Base-by-base conservation (phyloP, 1,140 invertebrate genomes). In the Macrobrachium rosenbergii region DNA sequence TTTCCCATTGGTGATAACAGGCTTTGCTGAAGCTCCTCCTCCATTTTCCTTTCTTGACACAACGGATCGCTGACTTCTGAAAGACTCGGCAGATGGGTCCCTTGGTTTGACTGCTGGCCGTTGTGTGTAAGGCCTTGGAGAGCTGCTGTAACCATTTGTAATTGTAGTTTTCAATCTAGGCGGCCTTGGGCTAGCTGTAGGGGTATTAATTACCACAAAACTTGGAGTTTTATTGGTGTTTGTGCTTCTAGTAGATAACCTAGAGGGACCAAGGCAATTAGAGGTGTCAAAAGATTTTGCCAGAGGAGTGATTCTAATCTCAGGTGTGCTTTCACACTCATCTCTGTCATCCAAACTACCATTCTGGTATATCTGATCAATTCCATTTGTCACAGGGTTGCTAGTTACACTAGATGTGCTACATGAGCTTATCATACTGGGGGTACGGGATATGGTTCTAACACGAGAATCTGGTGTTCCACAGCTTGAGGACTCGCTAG, bases 171-270 rank as follows among this genome's bases (percentile, higher is more conserved):
- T 87, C 14, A 79, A 79, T 2, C 85, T 75, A 8, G 85, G 79
- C 12, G 64, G 63, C 73, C 85, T 72, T 59, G 85, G 85, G 58
- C 85, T 87, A 28, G 78, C 85, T n/a, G 79, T 75, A 21, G 85
- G 85, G 16, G 85, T 87, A 52, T 87, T 87, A 45, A 87, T 87
- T 17, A 87, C 78, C 8, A 87, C 85, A 82, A 87, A 87, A 28
- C 85, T 87, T 43, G 85, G 76, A 11, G 85, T 87, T n/a, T 87
- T 87, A 79, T 87, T 87, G 59, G 85, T 67, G 60, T 87, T 87
- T 62, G 72, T 87, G 37, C 78, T 80, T 43, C 85, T 37, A 8
- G 85, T 87, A 23, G 85, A 87, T 12, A 87, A 60, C 52, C 60
- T 87, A n/a, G 85, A 63, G 62, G 85, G 78, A 45, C 45, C 58